Evolutionary conservation across 2,888 invertebrate genomes (phyloP).

Genomic region (Zaprionus bogoriensis): DNA sequence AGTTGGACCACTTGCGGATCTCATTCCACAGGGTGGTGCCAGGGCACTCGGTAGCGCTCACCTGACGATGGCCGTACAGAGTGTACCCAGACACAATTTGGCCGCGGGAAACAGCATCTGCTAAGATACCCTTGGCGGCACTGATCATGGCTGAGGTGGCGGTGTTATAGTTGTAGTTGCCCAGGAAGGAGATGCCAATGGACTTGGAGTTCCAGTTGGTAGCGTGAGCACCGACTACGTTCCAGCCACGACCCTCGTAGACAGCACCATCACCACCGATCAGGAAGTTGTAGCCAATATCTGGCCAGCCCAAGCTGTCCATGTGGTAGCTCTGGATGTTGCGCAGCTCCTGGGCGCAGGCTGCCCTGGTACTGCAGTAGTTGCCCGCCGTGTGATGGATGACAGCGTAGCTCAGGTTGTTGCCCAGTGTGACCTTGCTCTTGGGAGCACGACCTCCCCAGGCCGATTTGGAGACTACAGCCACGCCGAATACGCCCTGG

Average conservation of each 20-base stretch:
- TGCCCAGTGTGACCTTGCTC: slow-evolving; percentile 38
- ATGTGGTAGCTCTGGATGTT: no score
- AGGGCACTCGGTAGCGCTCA: no score
- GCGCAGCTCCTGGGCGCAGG: no score
- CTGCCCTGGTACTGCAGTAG: slow-evolving; percentile 64
- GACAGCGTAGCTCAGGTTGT: slow-evolving; percentile 51
- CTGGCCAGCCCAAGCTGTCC: no score
- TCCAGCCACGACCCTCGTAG: slow-evolving; percentile 80
- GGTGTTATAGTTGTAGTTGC: slow-evolving; percentile 69
- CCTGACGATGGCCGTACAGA: no score
- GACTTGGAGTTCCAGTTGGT: slow-evolving; percentile 76
- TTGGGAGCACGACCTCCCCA: slow-evolving; percentile 72
- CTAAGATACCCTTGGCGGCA: slow-evolving; percentile 67
- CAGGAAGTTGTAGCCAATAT: slow-evolving; percentile 80
- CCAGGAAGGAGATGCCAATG: slow-evolving; percentile 79
- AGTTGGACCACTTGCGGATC: slow-evolving; percentile 78
- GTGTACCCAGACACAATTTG: slow-evolving; percentile 68
- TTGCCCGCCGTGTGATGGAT: slow-evolving; percentile 75
- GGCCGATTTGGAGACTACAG: slow-evolving; percentile 50
- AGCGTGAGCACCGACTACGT: slow-evolving; percentile 79
- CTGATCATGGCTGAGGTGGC: slow-evolving; percentile 62
- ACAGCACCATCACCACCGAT: slow-evolving; percentile 80
- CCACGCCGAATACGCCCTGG: no score
- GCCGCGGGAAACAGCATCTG: slow-evolving; percentile 65
- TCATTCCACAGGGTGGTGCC: slow-evolving; percentile 76